These are phyloP conservation scores for Bemisia tabaci DNA, from an alignment of 1,140 invertebrate species.

Conservation along the genomic window DNA sequence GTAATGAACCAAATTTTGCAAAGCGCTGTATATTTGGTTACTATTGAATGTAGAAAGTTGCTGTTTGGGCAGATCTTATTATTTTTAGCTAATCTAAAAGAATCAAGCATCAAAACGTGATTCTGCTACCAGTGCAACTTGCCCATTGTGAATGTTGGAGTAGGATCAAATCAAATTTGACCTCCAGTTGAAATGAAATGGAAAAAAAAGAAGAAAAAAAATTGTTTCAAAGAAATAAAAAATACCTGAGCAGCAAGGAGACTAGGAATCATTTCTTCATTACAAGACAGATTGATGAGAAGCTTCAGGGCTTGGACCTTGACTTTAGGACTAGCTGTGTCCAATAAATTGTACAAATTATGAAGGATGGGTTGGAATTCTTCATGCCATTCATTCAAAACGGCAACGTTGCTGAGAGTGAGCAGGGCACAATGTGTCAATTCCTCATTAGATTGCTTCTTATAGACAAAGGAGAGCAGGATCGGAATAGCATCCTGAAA, in stretches of 20 bases:
- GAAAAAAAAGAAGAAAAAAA: too few relatives aligned
- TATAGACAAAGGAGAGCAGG: constrained; percentile 29
- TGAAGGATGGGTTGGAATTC: constrained; percentile 32
- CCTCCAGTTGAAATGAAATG: too few relatives aligned
- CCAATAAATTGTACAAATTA: constrained; percentile 31
- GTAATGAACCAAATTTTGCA: too few relatives aligned
- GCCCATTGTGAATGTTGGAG: too few relatives aligned
- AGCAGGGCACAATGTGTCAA: constrained; percentile 26
- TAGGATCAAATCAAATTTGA: too few relatives aligned
- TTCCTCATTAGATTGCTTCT: constrained; percentile 20
- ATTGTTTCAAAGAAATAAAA: too few relatives aligned
- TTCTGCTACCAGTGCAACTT: too few relatives aligned
- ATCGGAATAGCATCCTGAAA: constrained; percentile 33
- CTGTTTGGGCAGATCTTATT: too few relatives aligned
- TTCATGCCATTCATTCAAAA: constrained; percentile 34
- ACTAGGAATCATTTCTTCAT: constrained; percentile 44
- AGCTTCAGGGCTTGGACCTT: constrained; percentile 43
- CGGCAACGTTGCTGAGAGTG: constrained; percentile 37
- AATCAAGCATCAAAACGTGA: too few relatives aligned
- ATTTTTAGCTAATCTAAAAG: too few relatives aligned
- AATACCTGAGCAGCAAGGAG: constrained; percentile 45
- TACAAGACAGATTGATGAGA: constrained; percentile 49
- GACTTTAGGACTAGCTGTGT: constrained; percentile 28
- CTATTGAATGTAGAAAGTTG: too few relatives aligned
- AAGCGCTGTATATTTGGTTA: too few relatives aligned